These are phyloP conservation scores for Azorinus chamasolen DNA, from an alignment of 2,888 invertebrate species.

Conservation along the genomic window DNA sequence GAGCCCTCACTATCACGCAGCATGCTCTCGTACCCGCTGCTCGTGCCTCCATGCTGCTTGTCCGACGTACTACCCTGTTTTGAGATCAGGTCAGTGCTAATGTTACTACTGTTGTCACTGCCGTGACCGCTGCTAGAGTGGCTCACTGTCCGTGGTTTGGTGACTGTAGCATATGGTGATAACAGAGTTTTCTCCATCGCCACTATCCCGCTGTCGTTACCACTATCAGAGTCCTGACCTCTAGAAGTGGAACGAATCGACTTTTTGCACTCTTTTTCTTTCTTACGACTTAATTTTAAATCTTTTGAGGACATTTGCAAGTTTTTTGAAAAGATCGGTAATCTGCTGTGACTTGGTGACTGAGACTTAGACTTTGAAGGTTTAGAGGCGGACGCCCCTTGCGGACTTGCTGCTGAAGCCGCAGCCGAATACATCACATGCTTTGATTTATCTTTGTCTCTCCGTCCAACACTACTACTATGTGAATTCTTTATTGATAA, in stretches of 20 bases:
- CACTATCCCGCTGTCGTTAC: conserved; percentile 85
- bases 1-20: conserved; percentile 94
- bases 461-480: conserved; percentile 55
- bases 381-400: conserved; percentile 47
- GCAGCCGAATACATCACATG: conserved; percentile 57
- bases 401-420: conserved; percentile 55
- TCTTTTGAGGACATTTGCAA: conserved; percentile 71
- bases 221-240: conserved; percentile 84
- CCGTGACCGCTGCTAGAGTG: conserved; percentile 87
- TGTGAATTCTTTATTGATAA: conserved; percentile 62
- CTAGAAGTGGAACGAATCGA: conserved; percentile 56
- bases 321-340: conserved; percentile 73
- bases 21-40: conserved; percentile 95
- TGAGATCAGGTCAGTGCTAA: conserved; percentile 78
- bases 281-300: conserved; percentile 77
- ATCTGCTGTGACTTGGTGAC: conserved; percentile 69
- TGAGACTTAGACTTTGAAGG: conserved; percentile 71
- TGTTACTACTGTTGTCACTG: conserved; percentile 84
- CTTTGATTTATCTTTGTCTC: conserved; percentile 66
- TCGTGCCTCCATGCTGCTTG: conserved; percentile 89
- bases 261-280: conserved; percentile 78
- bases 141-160: conserved; percentile 84
- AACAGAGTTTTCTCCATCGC: conserved; percentile 79
- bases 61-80: conserved; percentile 80
- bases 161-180: conserved; percentile 86